Conservation (phyloP, 2,113 vertebrate genomes). For the Litocranius walleri region DNA sequence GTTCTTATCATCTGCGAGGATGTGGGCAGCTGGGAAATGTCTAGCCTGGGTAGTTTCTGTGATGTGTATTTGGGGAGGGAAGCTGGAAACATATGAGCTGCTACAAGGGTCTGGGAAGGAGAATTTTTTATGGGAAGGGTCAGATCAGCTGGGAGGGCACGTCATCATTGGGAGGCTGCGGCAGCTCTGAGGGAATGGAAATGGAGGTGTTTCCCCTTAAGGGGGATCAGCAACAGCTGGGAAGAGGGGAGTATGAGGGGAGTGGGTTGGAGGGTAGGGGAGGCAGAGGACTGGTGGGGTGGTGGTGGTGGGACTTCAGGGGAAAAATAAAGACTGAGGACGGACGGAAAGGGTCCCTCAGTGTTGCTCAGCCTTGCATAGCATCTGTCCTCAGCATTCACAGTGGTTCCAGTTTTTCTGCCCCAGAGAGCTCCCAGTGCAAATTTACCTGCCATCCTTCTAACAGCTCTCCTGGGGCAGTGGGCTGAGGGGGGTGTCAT, state of each 20-base stretch:
- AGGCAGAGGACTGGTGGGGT: neutral
- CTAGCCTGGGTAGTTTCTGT: constrained; percentile 22
- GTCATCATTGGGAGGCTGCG: neutral
- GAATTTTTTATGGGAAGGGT: neutral
- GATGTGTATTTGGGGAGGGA: neutral
- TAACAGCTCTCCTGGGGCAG: neutral
- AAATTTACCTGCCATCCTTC: fast-evolving
- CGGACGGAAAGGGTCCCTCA: neutral
- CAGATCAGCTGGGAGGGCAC: neutral
- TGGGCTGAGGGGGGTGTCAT: neutral
- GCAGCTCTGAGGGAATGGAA: neutral
- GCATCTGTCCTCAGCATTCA: neutral
- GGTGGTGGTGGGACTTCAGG: neutral
- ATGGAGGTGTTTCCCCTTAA: neutral
- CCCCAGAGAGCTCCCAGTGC: neutral
- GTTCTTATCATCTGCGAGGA: constrained; percentile 36
- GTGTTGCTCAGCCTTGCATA: neutral
- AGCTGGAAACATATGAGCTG: neutral
- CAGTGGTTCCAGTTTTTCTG: neutral
- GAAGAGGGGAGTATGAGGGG: neutral
- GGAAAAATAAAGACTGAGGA: neutral
- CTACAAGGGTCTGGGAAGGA: constrained; percentile 23
- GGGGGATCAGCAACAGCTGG: neutral
- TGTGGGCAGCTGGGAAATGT: constrained; percentile 17
- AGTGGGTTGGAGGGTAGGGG: neutral